phyloP scores from a whole-genome alignment of 2,888 invertebrate species.

The Andrena bicolor region DNA sequence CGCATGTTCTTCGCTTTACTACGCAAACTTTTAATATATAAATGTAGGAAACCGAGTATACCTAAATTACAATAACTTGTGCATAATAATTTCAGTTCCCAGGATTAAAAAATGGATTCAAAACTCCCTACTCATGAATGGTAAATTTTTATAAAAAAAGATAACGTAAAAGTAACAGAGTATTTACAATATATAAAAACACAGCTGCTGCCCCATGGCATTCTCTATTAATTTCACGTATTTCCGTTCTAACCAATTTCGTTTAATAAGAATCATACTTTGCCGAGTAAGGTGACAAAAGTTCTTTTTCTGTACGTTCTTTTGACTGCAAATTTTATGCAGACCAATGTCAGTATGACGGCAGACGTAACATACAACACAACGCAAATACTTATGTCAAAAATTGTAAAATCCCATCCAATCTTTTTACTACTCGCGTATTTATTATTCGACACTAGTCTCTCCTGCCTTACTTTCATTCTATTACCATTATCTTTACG shows the following conservation, averaged over 20 bases:
- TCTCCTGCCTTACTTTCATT: slow-evolving; percentile 65
- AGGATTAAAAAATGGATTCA: slow-evolving; percentile 5
- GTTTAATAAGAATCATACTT: slow-evolving; percentile 57
- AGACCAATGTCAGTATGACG: slow-evolving; percentile 90
- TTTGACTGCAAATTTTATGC: slow-evolving; percentile 91
- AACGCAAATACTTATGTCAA: slow-evolving; percentile 92
- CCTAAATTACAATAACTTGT: slow-evolving; percentile 21
- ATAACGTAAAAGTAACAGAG: slow-evolving; percentile 9
- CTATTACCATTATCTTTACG: slow-evolving; percentile 47
- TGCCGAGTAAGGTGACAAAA: slow-evolving; percentile 56
- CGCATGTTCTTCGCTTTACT: neutral
- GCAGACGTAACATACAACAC: slow-evolving; percentile 91
- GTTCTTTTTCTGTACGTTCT: slow-evolving; percentile 90
- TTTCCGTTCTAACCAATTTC: slow-evolving; percentile 4
- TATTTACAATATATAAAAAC: slow-evolving; percentile 50
- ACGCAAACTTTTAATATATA: slow-evolving; percentile 29
- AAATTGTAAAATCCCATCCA: slow-evolving; percentile 87
- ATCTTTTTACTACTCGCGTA: slow-evolving; percentile 68
- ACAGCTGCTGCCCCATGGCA: neutral
- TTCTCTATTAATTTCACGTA: slow-evolving; percentile 13
- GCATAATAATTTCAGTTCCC: slow-evolving; percentile 20
- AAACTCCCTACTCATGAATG: slow-evolving; percentile 10
- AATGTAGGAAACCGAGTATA: slow-evolving; percentile 20
- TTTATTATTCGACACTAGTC: slow-evolving; percentile 64
- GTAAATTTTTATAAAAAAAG: slow-evolving; percentile 16